Percentiles rank a stretch among this genome's conserved stretches.
These are phyloP conservation scores for Nesoenas mayeri DNA, from an alignment of 2,113 vertebrate species.

Conservation along the genomic window DNA sequence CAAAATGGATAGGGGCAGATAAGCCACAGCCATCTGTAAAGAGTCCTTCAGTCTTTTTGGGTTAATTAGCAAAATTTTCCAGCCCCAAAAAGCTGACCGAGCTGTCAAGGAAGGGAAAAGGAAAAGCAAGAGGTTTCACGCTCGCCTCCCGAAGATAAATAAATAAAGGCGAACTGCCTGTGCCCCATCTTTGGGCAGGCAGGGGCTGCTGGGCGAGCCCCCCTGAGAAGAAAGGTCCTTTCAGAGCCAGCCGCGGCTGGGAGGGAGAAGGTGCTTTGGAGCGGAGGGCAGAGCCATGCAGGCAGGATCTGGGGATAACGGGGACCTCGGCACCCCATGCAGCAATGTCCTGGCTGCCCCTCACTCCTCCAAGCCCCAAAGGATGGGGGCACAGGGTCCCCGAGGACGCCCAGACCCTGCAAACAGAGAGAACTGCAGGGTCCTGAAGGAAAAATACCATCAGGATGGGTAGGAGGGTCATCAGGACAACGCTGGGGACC, in stretches of 20 bases:
- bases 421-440: neutral
- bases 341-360: neutral
- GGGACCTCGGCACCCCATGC: rapidly evolving
- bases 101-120: conserved; percentile 31
- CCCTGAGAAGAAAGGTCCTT: neutral
- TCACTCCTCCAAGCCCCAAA: neutral
- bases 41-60: conserved; percentile 1
- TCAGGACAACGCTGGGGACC: neutral
- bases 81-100: neutral
- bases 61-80: conserved; percentile 62
- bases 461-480: neutral
- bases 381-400: neutral
- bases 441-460: neutral
- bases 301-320: neutral
- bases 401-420: neutral
- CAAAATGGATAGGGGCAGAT: conserved; percentile 14
- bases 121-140: conserved; percentile 1
- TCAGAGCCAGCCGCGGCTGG: neutral
- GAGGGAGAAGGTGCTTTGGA: neutral
- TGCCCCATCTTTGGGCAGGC: neutral
- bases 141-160: neutral
- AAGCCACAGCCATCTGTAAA: conserved; percentile 28
- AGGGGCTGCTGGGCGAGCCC: neutral
- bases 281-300: neutral
- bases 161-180: neutral